Evolutionary conservation across 2,113 vertebrate species (phyloP).

Genomic region (Pelecanus crispus): DNA sequence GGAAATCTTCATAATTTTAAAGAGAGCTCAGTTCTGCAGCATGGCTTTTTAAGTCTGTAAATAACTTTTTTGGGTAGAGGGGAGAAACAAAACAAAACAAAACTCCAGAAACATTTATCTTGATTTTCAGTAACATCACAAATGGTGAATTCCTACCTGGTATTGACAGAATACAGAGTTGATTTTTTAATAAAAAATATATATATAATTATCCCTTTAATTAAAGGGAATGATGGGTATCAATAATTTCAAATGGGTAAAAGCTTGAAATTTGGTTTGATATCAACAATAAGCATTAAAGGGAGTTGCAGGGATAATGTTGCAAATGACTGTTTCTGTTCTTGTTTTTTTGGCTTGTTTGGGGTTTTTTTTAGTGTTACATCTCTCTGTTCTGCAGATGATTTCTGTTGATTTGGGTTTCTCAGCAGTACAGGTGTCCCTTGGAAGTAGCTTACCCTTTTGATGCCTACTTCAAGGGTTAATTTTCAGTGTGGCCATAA

Average conservation of each 20-base stretch:
- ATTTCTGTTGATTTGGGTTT: slow-evolving; percentile 47
- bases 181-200: slow-evolving; percentile 86
- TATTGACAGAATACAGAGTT: slow-evolving; percentile 90
- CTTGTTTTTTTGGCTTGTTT: slow-evolving; percentile 34
- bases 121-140: slow-evolving; percentile 84
- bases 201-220: slow-evolving; percentile 93
- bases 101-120: slow-evolving; percentile 71
- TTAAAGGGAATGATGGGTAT: slow-evolving; percentile 87
- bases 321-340: slow-evolving; percentile 55
- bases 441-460: slow-evolving; percentile 34
- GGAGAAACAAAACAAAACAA: slow-evolving; percentile 73
- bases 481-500: not conserved
- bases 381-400: slow-evolving; percentile 44
- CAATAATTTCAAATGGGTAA: slow-evolving; percentile 77
- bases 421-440: slow-evolving; percentile 59
- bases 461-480: not conserved
- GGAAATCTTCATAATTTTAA: slow-evolving; percentile 96
- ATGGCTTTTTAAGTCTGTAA: slow-evolving; percentile 98
- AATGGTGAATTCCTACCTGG: slow-evolving; percentile 93
- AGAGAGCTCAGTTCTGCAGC: slow-evolving; percentile 87
- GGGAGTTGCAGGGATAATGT: slow-evolving; percentile 70
- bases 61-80: slow-evolving; percentile 84
- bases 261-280: slow-evolving; percentile 73
- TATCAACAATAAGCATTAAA: slow-evolving; percentile 69
- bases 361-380: slow-evolving; percentile 16